phyloP scores from a whole-genome alignment of 2,888 invertebrate species.

The Amiota minor region DNA sequence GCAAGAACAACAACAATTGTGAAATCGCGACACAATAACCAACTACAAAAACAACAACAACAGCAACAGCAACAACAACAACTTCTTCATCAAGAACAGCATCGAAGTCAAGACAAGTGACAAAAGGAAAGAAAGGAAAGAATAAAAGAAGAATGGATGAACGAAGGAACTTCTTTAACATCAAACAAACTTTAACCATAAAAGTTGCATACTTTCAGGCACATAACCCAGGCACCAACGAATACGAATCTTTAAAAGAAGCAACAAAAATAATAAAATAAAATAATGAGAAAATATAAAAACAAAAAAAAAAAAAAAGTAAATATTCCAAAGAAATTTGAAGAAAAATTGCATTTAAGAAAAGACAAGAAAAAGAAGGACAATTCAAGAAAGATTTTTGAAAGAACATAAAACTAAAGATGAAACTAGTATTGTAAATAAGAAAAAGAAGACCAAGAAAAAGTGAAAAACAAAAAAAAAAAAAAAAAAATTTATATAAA shows the following conservation, averaged over 20 bases:
- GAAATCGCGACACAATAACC: background rate
- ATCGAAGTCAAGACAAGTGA: background rate
- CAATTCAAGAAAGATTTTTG: background rate
- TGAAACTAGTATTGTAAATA: too few relatives aligned
- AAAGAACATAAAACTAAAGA: background rate
- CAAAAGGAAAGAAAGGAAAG: background rate
- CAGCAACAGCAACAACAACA: too few relatives aligned
- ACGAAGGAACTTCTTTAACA: background rate
- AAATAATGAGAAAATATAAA: too few relatives aligned
- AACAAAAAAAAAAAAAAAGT: too few relatives aligned
- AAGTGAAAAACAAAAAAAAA: background rate
- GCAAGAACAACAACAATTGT: background rate
- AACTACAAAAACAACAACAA: background rate
- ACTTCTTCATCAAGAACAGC: too few relatives aligned
- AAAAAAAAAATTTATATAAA: background rate
- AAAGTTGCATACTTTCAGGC: conserved; percentile 25
- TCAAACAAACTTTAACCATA: conserved; percentile 21
- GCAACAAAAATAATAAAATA: too few relatives aligned
- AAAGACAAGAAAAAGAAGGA: background rate
- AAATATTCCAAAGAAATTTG: background rate
- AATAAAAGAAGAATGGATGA: too few relatives aligned
- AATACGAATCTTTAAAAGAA: too few relatives aligned
- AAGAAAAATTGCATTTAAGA: conserved; percentile 1
- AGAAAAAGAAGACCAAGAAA: background rate
- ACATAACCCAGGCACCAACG: background rate